These are phyloP conservation scores for Crossaster papposus DNA, from an alignment of 53 echinoderm and acorn worm genomes.

Conservation along the genomic window DNA sequence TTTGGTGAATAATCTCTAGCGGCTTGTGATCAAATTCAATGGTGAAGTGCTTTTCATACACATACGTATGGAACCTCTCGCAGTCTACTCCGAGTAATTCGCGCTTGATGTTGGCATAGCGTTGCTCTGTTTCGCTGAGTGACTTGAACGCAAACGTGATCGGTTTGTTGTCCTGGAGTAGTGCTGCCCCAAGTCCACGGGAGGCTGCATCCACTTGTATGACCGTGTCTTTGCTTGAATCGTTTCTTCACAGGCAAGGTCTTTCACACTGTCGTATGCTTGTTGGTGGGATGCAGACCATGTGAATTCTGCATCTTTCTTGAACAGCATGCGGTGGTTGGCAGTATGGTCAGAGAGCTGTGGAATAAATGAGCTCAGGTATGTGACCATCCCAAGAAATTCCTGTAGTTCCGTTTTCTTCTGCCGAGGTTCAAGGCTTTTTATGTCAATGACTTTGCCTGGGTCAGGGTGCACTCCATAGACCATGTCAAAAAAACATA, in stretches of 20 bases:
- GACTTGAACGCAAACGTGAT: slow-evolving; percentile 63
- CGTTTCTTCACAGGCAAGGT: slow-evolving; percentile 24
- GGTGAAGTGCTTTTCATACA: slow-evolving; percentile 72
- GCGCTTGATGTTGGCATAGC: slow-evolving; percentile 62
- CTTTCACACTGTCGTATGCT: slow-evolving; percentile 59
- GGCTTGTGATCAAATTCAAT: slow-evolving; percentile 75
- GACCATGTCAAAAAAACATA: slow-evolving; percentile 62
- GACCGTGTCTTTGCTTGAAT: slow-evolving; percentile 46
- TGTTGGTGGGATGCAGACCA: slow-evolving; percentile 18
- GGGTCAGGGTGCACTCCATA: slow-evolving; percentile 69
- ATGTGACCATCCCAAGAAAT: slow-evolving; percentile 63
- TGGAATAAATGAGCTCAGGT: slow-evolving; percentile 62
- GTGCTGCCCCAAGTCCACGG: slow-evolving; percentile 61
- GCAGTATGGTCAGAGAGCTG: slow-evolving; percentile 36
- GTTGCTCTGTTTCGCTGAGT: slow-evolving; percentile 48
- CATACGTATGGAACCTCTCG: slow-evolving; percentile 57
- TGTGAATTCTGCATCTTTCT: slow-evolving; percentile 19
- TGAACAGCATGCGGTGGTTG: slow-evolving; percentile 6
- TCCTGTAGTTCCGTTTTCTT: slow-evolving; percentile 31
- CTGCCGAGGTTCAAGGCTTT: slow-evolving; percentile 37
- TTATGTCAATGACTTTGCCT: slow-evolving; percentile 39
- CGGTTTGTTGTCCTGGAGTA: slow-evolving; percentile 65
- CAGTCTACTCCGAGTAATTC: slow-evolving; percentile 61
- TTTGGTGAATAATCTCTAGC: slow-evolving; percentile 72
- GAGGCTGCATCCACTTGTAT: slow-evolving; percentile 66